Base-by-base conservation (phyloP, 2,888 invertebrate species). In the Acanthosoma haemorrhoidale region DNA sequence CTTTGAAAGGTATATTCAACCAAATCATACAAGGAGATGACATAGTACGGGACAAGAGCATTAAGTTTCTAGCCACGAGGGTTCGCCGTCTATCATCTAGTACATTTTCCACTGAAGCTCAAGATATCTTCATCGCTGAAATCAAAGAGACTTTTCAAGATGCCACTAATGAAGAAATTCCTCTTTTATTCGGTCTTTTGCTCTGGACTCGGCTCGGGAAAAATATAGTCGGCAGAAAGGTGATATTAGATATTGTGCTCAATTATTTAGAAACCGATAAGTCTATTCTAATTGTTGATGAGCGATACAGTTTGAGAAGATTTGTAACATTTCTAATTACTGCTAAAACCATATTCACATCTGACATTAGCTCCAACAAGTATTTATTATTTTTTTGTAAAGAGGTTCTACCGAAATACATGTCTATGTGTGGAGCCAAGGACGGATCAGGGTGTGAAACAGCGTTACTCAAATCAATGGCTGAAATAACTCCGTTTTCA, bases 371-470 rank as follows among this genome's bases (percentile, higher is more conserved):
- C 16, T 64, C 64, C 11, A 64, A 64, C 29, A 41, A 64, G 16
- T 64, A 64, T 31, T 64, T 41, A 29, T 4, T 64, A 15, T 64
- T 64, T 41, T 64, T 64, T 15, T 39, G 38, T 4, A 64, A 41
- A 41, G 64, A 64, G 31, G 39, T 64, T 39, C n/a, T 64, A 8
- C 64, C 64, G 13, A 39, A 39, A 38, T 64, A 29, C 15, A 38
- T 41, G 29, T 64, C 64, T 31, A 25, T 64, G 3, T n/a, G n/a
- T 29, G 39, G 39, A 25, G 39, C 38, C 4, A 39, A 41, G 38
- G 64, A 64, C 15, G 64, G 64, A 3, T 39, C 39, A 11, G 64
- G 64, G 16, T 16, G 41, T 16, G 21, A 18, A 3, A 25, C 41
- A 25, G 8, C 38, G 18, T 25, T 64, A 25, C 41, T 64, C 8